Evolutionary conservation across 2,113 vertebrate genomes (phyloP).

Genomic region (Caracal caracal): DNA sequence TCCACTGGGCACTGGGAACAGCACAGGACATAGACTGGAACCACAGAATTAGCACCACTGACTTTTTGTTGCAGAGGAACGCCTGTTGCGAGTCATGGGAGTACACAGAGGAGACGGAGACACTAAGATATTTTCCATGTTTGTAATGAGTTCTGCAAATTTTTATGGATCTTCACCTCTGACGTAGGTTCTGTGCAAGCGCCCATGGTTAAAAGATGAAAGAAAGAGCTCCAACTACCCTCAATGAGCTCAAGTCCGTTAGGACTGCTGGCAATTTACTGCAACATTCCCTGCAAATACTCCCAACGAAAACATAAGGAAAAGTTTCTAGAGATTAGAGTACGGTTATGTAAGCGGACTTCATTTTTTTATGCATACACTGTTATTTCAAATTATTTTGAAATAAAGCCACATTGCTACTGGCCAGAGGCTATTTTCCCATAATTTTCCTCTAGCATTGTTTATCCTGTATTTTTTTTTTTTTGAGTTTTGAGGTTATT

Average conservation of each 20-base stretch:
- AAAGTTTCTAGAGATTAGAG: conserved; percentile 55
- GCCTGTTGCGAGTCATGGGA: not conserved
- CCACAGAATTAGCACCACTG: not conserved
- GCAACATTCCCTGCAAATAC: not conserved
- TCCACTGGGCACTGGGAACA: no score
- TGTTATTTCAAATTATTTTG: conserved; percentile 73
- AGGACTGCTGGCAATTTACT: accelerated
- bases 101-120: not conserved
- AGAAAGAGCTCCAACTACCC: not conserved
- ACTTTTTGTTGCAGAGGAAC: accelerated
- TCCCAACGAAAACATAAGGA: not conserved
- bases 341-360: conserved; percentile 64
- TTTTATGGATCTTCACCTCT: not conserved
- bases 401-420: conserved; percentile 75
- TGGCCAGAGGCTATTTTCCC: conserved; percentile 71
- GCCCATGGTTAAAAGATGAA: not conserved
- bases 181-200: not conserved
- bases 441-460: conserved; percentile 76
- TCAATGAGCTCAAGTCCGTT: not conserved
- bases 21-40: not conserved
- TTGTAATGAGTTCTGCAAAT: not conserved
- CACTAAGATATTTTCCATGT: not conserved
- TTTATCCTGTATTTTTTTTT: conserved; percentile 83
- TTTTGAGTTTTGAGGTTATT: conserved; percentile 82
- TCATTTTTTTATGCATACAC: conserved; percentile 15